Base-by-base conservation (phyloP, 2,888 invertebrate genomes). In the Hyposoter didymator region DNA sequence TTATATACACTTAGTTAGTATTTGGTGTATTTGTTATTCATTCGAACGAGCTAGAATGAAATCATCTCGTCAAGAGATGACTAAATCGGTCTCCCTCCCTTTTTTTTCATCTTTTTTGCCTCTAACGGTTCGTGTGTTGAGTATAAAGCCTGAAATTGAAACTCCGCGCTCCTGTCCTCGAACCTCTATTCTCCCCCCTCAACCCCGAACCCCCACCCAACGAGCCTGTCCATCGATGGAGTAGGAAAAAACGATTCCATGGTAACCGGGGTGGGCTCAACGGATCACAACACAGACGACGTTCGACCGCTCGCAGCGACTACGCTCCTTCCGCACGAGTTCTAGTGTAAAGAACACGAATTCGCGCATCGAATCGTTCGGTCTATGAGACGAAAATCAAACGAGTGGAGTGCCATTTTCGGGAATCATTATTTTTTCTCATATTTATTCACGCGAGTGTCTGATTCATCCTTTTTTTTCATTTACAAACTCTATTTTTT, bases 261-360 rank as follows among this genome's bases (percentile, higher is more conserved):
- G 90, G 91, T 90, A 92, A 92, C 92, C 90, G 88, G 90, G 89
- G 89, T 89, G 89, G 90, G 89, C 88, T 90, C 87, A 59, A 88
- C 87, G 85, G 88, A 89, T 87, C 89, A 89, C 89, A 91, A 90
- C 89, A 89, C 82, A 87, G 88, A 91, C 90, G 90, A 88, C 88
- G 88, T 87, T 88, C 84, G 88, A 72, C 84, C 84, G 86, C 73
- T 88, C 86, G 88, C 35, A 49, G 81, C 66, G 73, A 35, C 39
- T 39, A 78, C 81, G 76, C 43, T 49, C 35, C 74, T 19, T 28
- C 14, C 59, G 28, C 12, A 59, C 28, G 59, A 12, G 14, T 14
- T 59, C 5, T 59, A 12, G 14, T 59, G 14, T 14, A 14, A 28
- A 59, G 28, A 59, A 28, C 4, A 47, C 49, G 52, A 28, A 67